Conservation (phyloP, 2,888 invertebrate species). For the Hyles lineata region DNA sequence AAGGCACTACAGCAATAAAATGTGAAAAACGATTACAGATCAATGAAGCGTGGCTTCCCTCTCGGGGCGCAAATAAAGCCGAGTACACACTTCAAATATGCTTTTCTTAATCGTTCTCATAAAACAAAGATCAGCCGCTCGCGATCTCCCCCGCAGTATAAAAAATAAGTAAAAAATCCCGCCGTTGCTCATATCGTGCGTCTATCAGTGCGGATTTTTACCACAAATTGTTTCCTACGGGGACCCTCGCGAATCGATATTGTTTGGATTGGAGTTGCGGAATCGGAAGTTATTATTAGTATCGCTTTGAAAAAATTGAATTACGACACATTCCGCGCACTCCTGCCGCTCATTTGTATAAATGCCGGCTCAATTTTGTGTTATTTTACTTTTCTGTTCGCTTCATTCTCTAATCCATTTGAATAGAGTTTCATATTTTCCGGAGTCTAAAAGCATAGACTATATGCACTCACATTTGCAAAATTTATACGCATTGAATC, state of each 20-base stretch:
- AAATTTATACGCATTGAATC: no score
- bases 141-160: slow-evolving; percentile 72
- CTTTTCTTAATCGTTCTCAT: slow-evolving; percentile 86
- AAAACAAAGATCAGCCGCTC: slow-evolving; percentile 83
- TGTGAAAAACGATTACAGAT: slow-evolving; percentile 83
- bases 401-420: neutral
- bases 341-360: slow-evolving; percentile 54
- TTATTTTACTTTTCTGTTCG: neutral
- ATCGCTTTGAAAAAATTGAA: slow-evolving; percentile 64
- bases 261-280: slow-evolving; percentile 68
- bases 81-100: slow-evolving; percentile 85
- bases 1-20: slow-evolving; percentile 73
- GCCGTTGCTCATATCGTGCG: slow-evolving; percentile 77
- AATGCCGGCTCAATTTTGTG: slow-evolving; percentile 30
- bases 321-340: slow-evolving; percentile 60
- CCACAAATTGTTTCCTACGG: slow-evolving; percentile 76
- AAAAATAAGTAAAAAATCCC: slow-evolving; percentile 69
- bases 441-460: no score
- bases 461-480: no score
- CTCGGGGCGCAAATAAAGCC: slow-evolving; percentile 81
- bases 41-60: slow-evolving; percentile 83
- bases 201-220: slow-evolving; percentile 75
- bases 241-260: slow-evolving; percentile 72
- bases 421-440: no score
- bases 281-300: slow-evolving; percentile 68